Evolutionary conservation across 2,888 invertebrate species (phyloP).

Genomic region (Bugulina stolonifera): DNA sequence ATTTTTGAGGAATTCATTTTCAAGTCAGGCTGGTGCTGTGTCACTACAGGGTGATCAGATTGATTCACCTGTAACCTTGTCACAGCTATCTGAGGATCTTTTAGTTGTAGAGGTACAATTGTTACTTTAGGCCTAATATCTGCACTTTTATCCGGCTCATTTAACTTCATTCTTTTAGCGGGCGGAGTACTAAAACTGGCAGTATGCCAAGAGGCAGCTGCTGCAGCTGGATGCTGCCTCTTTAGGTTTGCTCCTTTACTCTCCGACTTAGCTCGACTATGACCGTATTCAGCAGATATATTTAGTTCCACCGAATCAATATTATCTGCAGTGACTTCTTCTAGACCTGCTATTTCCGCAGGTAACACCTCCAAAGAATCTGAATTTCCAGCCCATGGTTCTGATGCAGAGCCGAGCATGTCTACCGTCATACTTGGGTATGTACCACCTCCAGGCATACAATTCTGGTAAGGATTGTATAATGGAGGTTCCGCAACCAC

Average conservation of each 20-base stretch:
- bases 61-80: not conserved
- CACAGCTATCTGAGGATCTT: not conserved
- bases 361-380: not conserved
- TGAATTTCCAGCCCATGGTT: no score
- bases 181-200: slow-evolving; percentile 1
- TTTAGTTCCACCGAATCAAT: not conserved
- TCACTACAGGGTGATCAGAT: not conserved
- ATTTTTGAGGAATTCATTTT: not conserved
- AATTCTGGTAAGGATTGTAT: no score
- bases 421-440: no score
- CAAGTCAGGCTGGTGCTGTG: not conserved
- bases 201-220: slow-evolving; percentile 6
- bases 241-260: not conserved
- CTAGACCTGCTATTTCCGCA: not conserved
- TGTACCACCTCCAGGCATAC: no score
- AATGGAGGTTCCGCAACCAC: no score
- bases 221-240: not conserved
- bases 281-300: not conserved
- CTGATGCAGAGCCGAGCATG: no score
- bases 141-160: not conserved
- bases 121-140: not conserved
- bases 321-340: not conserved
- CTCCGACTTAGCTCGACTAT: not conserved
- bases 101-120: no score
- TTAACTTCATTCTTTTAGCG: not conserved